phyloP scores from a whole-genome alignment of 2,888 invertebrate species.

The Hypomecis punctinalis region DNA sequence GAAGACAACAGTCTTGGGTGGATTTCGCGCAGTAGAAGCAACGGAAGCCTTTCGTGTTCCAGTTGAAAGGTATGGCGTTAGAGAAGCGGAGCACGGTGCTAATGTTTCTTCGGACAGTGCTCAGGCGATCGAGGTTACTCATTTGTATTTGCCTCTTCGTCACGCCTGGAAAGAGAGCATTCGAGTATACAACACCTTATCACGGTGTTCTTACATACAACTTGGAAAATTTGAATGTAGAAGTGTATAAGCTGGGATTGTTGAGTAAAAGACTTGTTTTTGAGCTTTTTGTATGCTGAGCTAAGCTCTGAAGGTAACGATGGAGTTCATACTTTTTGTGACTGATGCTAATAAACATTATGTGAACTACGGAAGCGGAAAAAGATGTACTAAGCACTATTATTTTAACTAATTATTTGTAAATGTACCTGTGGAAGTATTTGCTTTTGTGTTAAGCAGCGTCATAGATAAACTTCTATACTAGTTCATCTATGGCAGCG shows the following conservation, averaged over 20 bases:
- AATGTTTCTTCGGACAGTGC: conserved; percentile 61
- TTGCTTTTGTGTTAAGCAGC: too few species aligned
- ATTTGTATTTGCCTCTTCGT: conserved; percentile 46
- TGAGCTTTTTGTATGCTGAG: not conserved
- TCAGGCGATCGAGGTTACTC: conserved; percentile 60
- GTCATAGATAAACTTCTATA: too few species aligned
- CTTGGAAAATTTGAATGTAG: not conserved
- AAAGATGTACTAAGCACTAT: too few species aligned
- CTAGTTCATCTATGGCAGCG: too few species aligned
- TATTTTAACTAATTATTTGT: too few species aligned
- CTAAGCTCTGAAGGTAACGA: too few species aligned
- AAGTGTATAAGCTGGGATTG: not conserved
- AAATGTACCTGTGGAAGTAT: too few species aligned
- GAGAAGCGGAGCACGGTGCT: conserved; percentile 62
- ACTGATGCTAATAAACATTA: too few species aligned
- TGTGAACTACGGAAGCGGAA: too few species aligned
- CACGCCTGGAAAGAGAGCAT: conserved; percentile 67
- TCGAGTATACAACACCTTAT: conserved; percentile 32
- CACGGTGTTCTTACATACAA: not conserved
- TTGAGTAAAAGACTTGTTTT: not conserved
- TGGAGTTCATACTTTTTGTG: too few species aligned
- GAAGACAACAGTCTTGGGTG: conserved; percentile 58
- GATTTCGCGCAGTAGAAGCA: conserved; percentile 70
- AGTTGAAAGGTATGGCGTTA: conserved; percentile 65
- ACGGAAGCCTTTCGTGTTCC: conserved; percentile 68